Evolutionary conservation across 2,113 vertebrate species (phyloP).

Genomic region (Phylloscopus trochilus): DNA sequence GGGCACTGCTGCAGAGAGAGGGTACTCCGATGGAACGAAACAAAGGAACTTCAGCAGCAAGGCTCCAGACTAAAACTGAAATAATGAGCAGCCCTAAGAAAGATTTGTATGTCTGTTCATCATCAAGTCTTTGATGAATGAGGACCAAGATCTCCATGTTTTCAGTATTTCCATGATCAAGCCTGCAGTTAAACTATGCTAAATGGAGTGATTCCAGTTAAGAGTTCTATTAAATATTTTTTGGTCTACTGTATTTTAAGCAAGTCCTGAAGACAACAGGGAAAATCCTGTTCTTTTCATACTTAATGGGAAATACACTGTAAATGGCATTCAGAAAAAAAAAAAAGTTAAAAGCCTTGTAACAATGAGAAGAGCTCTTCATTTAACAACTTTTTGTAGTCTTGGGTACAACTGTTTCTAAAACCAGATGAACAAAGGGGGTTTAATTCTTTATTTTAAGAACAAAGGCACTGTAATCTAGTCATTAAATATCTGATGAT

Average conservation of each 20-base stretch:
- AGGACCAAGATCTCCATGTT: neutral
- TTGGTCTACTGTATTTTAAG: neutral
- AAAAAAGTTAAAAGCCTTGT: neutral
- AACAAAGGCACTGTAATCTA: conserved; percentile 43
- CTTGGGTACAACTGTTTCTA: neutral
- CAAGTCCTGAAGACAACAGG: neutral
- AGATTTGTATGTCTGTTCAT: neutral
- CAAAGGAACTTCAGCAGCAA: neutral
- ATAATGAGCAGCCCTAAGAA: neutral
- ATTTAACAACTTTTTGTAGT: neutral
- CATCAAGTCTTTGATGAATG: neutral
- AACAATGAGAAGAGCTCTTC: neutral
- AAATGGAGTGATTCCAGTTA: neutral
- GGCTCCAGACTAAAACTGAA: neutral
- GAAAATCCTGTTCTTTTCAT: neutral
- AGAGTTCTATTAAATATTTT: neutral
- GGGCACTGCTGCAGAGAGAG: neutral
- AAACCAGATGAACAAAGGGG: conserved; percentile 3
- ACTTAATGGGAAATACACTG: neutral
- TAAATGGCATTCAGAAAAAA: neutral
- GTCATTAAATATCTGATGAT: conserved; percentile 16
- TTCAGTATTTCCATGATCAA: neutral
- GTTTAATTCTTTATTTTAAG: conserved; percentile 32
- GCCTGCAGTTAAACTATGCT: neutral
- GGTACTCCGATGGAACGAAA: rapidly evolving